Conservation (phyloP, 2,888 invertebrate genomes). For the Aspidapion aeneum region DNA sequence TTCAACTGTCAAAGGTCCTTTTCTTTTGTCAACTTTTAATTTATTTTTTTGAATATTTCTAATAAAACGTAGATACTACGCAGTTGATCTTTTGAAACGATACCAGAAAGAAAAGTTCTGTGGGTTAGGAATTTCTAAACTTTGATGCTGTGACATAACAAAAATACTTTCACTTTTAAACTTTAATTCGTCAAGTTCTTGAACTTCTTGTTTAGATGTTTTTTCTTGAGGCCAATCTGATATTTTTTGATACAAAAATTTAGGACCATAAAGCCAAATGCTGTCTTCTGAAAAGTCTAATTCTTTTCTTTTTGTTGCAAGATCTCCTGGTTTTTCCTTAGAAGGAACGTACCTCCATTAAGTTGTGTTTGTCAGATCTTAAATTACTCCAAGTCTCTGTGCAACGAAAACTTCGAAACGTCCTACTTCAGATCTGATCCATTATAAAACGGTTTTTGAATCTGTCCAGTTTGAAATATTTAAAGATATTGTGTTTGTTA, state of each 20-base stretch:
- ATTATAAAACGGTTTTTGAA: not conserved
- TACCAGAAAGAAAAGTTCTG: not conserved
- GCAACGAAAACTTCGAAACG: not conserved
- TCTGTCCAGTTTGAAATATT: not conserved
- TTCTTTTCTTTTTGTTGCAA: not conserved
- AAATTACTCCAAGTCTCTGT: not conserved
- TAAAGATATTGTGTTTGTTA: not conserved
- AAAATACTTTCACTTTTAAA: too few relatives aligned
- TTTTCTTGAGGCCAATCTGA: not conserved
- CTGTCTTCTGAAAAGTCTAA: not conserved
- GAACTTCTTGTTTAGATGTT: not conserved
- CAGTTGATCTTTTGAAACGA: not conserved
- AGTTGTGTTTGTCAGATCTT: not conserved
- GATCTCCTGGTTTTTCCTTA: not conserved
- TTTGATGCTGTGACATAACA: not conserved
- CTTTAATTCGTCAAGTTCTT: not conserved
- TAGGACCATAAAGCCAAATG: not conserved
- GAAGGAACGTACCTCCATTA: not conserved
- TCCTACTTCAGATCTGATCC: not conserved
- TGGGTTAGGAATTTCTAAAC: not conserved
- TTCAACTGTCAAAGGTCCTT: not conserved
- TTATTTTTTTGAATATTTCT: too few relatives aligned
- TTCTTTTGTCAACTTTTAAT: too few relatives aligned
- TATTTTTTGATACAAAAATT: not conserved
- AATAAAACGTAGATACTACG: too few relatives aligned